Base-by-base conservation (phyloP, 2,888 invertebrate genomes). In the Ophion ellenae region DNA sequence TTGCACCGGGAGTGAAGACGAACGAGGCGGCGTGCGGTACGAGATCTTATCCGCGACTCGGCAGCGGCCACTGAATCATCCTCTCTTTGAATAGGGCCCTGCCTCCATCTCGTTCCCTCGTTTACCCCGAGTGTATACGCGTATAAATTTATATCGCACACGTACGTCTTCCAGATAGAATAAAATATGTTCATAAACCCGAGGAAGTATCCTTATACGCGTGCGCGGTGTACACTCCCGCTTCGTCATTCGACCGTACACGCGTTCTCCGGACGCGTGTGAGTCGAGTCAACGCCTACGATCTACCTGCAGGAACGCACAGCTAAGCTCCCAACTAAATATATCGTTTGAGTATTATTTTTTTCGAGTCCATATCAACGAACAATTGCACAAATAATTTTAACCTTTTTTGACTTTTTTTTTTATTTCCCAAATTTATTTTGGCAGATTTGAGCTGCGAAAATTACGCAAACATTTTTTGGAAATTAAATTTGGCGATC, bases 61-160 rank as follows among this genome's bases (percentile, higher is more conserved):
- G 91, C 93, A 92, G 91, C 92, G 92, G 90, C 92, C 92, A 92
- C 93, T 94, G 94, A 94, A 94, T 94, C 94, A 94, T 94, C 92
- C 92, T 90, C 47, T 47, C 93, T 93, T 93, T 93, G 94, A 94
- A 94, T 93, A 93, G 93, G 91, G 89, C 90, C 87, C 90, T 89
- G 90, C 90, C 90, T 90, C 91, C 90, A 91, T 92, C 92, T 91
- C 79, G 82, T 88, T 87, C 90, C 90, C 89, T 90, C 88, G 89
- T 90, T 83, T 87, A 89, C 89, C 89, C 90, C 90, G 89, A 91
- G 90, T 89, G 88, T 90, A 89, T 88, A 89, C 87, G 87, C 64
- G 74, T 90, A 89, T 86, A 78, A 20, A 64, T 53, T 66, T 76
- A 71, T 77, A 81, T 24, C 70, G n/a, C 70, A 74, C 61, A 61